Conservation (phyloP, 2,888 invertebrate genomes). For the Limnephilus lunatus region DNA sequence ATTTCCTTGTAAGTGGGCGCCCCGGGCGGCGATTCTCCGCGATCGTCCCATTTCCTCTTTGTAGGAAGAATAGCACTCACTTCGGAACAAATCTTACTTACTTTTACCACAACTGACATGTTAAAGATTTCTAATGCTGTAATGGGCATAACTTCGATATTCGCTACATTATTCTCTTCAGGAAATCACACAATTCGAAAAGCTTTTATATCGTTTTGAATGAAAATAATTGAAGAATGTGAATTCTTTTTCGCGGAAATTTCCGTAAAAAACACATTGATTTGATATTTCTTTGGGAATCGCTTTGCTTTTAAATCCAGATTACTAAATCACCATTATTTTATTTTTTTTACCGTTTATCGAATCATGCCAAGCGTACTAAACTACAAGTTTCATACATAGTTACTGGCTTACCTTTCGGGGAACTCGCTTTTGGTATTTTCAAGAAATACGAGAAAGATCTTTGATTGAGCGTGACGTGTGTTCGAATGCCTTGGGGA, state of each 20-base stretch:
- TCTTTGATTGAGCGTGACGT: background rate
- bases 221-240: background rate
- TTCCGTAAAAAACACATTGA: background rate
- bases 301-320: background rate
- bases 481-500: background rate
- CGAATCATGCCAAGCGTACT: background rate
- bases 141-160: background rate
- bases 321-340: background rate
- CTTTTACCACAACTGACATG: slow-evolving; percentile 2
- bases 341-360: background rate
- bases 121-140: background rate
- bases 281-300: background rate
- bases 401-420: background rate
- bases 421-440: background rate
- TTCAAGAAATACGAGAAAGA: background rate
- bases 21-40: slow-evolving; percentile 33
- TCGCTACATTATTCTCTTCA: background rate
- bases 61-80: background rate
- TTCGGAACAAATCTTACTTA: slow-evolving; percentile 14
- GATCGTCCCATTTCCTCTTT: background rate
- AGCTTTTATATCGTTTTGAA: background rate
- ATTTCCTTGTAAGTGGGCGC: slow-evolving; percentile 22
- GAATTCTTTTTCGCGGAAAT: background rate
- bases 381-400: background rate
- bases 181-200: background rate